Base-by-base conservation (phyloP, 2,113 vertebrate species). In the Scomber colias region DNA sequence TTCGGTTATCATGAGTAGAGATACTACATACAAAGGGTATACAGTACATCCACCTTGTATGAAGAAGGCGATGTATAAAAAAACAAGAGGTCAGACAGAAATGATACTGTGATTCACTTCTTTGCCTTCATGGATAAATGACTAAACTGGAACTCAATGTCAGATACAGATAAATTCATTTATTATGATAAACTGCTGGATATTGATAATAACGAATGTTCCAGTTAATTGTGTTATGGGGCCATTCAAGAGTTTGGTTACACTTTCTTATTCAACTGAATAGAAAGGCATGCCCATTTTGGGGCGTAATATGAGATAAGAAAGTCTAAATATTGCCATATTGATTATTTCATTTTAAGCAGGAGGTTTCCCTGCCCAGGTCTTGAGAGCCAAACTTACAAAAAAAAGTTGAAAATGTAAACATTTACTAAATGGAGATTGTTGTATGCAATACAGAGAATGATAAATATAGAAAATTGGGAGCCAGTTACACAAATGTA, bases 1-100 rank as follows among this genome's bases (percentile, higher is more conserved):
- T 24, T 3, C 21, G 13, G 30, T 66, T 17, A 83, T 66, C 11
- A 83, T 63, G 57, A 62, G 35, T 46, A 24, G 11, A 77, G 13
- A 64, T 65, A 15, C 62, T 16, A 46, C 6, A 21, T 21, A 21
- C 6, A 8, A 35, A 35, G 35, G 5, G 35, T 35, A 35, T 35
- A 35, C 35, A 35, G 8, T 35, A 11, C 8, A 13, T 30, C 24
- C 11, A 4, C 30, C n/a, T 24, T 35, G 13, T 21, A 2, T 66
- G 44, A 49, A 19, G 31, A 19, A 13, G 17, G 31, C 13, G 11
- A 56, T 46, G 1, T 12, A 13, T 40, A 9, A 40, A 40, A 40
- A 9, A 7, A 74, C 15, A 65, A 57, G 16, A 35, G 31, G 31
- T 35, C 27, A 67, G 45, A 62, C 19, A 57, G 35, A 40, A 62